A percentile compares a stretch with the other conserved stretches of the same genome.
phyloP scores from a whole-genome alignment of 64 coral and sea anemone species.

The Stylophora pistillata region DNA sequence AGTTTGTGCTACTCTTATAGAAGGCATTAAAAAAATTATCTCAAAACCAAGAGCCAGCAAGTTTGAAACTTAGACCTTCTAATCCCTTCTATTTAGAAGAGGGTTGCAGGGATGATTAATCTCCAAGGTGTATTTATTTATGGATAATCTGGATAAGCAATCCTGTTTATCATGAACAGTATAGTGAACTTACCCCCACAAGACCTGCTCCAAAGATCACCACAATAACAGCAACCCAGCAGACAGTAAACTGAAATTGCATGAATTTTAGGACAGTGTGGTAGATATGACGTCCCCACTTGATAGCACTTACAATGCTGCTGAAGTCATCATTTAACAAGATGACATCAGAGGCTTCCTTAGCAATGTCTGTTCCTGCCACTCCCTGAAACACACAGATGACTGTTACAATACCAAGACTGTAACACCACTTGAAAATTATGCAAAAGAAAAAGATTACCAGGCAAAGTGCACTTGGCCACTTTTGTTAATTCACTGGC shows the following conservation, averaged over 20 bases:
- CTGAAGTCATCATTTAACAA: slow-evolving; percentile 91
- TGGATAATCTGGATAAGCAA: no score
- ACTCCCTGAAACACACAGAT: slow-evolving; percentile 64
- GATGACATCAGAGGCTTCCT: slow-evolving; percentile 90
- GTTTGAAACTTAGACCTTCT: no score
- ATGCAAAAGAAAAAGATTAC: no score
- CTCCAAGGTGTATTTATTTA: no score
- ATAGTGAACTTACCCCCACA: slow-evolving; percentile 65
- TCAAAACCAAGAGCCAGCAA: no score
- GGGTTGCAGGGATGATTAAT: no score
- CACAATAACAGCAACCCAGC: slow-evolving; percentile 87
- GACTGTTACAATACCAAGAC: neutral
- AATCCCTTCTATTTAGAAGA: no score
- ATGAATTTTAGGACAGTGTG: slow-evolving; percentile 92
- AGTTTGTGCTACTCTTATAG: no score
- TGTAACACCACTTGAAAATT: neutral
- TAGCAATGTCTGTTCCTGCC: slow-evolving; percentile 90
- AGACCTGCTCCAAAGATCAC: slow-evolving; percentile 84
- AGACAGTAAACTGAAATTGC: slow-evolving; percentile 94
- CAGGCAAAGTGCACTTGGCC: no score
- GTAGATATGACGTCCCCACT: slow-evolving; percentile 97
- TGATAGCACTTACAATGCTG: slow-evolving; percentile 93
- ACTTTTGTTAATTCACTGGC: no score
- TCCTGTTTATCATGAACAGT: neutral
- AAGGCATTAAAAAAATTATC: no score